These are phyloP conservation scores for Gymnocheta viridis DNA, from an alignment of 2,888 invertebrate species.

Conservation along the genomic window DNA sequence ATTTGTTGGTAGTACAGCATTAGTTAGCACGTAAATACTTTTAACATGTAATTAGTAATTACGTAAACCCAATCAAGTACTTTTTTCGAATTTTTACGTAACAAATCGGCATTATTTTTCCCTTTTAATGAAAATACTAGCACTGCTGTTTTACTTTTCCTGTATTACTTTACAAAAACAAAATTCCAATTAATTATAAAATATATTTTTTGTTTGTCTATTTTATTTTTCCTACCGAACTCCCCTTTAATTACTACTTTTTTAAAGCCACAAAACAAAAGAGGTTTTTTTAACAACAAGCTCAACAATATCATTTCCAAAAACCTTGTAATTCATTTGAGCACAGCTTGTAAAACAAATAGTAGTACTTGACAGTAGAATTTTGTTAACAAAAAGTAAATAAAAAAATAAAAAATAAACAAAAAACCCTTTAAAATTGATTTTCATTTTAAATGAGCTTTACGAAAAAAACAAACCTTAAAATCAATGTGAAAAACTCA, in stretches of 20 bases:
- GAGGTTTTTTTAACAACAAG: conserved; percentile 19
- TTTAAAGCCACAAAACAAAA: conserved; percentile 13
- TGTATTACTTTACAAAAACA: not conserved
- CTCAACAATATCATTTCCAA: conserved; percentile 61
- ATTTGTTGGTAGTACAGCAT: no score
- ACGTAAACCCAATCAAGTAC: no score
- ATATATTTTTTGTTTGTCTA: not conserved
- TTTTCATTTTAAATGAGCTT: conserved; percentile 64
- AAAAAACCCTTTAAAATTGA: conserved; percentile 60
- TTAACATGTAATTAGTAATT: no score
- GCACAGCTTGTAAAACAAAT: conserved; percentile 72
- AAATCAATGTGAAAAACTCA: conserved; percentile 59
- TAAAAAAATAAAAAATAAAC: no score
- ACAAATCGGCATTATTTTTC: not conserved
- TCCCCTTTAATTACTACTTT: conserved; percentile 58
- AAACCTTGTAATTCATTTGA: conserved; percentile 71
- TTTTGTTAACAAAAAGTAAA: conserved; percentile 53
- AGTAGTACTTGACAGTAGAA: conserved; percentile 67
- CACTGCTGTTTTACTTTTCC: not conserved
- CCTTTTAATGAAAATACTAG: not conserved
- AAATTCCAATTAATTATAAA: conserved; percentile 59
- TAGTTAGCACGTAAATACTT: no score
- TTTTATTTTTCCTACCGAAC: conserved; percentile 36
- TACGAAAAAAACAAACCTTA: conserved; percentile 33
- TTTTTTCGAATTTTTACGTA: no score